Evolutionary conservation across 1,140 invertebrate species (phyloP).

Genomic region (Lucilia sericata): DNA sequence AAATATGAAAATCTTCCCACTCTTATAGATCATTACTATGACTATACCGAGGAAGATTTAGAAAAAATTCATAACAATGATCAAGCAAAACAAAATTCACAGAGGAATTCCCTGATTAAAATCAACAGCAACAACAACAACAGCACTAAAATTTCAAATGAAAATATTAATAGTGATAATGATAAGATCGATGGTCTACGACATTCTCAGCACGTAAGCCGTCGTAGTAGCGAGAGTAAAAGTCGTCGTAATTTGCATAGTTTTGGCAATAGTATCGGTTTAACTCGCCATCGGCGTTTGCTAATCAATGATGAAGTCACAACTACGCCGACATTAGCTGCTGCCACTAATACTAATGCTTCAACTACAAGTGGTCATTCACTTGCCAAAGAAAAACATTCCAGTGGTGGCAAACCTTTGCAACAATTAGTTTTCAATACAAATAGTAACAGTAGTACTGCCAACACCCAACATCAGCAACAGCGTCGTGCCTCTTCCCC

Average conservation of each 20-base stretch:
- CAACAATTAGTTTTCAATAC: slow-evolving; percentile 42
- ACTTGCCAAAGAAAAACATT: neutral
- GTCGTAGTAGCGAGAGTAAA: slow-evolving; percentile 61
- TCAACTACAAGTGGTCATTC: neutral
- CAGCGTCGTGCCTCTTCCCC: slow-evolving; percentile 53
- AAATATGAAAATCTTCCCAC: slow-evolving; percentile 60
- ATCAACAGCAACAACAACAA: slow-evolving; percentile 15
- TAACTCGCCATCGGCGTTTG: slow-evolving; percentile 50
- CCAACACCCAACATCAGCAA: slow-evolving; percentile 44
- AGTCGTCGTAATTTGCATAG: slow-evolving; percentile 47
- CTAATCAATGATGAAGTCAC: neutral
- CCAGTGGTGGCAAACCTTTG: slow-evolving; percentile 11
- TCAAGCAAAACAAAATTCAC: neutral
- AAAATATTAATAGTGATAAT: neutral
- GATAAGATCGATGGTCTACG: slow-evolving; percentile 57
- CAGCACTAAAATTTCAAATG: neutral
- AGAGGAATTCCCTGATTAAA: neutral
- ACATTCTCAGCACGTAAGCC: slow-evolving; percentile 61
- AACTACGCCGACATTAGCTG: no score
- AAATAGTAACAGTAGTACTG: neutral
- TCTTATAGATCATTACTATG: slow-evolving; percentile 55
- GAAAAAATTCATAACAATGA: neutral
- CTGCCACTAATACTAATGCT: neutral
- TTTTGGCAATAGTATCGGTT: slow-evolving; percentile 57
- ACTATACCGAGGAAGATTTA: slow-evolving; percentile 48